Percentiles rank a stretch among this genome's conserved stretches.
Conservation (phyloP, 2,113 vertebrate species). For the Oriolus oriolus region DNA sequence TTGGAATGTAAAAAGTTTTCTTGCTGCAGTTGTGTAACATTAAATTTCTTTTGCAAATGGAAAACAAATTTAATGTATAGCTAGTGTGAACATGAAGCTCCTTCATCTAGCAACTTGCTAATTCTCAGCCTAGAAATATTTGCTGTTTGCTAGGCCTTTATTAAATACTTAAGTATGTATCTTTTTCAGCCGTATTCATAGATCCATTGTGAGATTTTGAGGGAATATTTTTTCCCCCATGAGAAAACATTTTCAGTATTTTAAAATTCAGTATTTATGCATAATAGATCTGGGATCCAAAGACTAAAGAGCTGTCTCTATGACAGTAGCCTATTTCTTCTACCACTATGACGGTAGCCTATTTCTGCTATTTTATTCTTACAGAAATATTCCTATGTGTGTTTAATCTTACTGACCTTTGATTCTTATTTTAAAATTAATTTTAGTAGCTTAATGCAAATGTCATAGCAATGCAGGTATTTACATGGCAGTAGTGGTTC, state of each 20-base stretch:
- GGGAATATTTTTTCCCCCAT: neutral
- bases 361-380: neutral
- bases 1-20: neutral
- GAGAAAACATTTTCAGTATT: neutral
- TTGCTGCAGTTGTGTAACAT: neutral
- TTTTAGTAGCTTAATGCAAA: neutral
- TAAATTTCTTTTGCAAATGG: neutral
- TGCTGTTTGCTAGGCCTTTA: neutral
- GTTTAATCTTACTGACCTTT: neutral
- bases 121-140: neutral
- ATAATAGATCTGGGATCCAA: neutral
- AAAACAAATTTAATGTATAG: neutral
- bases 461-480: neutral
- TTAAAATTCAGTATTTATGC: neutral
- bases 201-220: neutral
- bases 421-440: neutral
- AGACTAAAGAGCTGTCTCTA: neutral
- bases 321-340: neutral
- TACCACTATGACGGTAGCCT: neutral
- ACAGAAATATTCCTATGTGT: neutral
- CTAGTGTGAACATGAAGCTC: neutral
- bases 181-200: neutral
- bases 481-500: neutral
- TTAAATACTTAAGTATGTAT: neutral
- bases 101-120: neutral